phyloP scores from a whole-genome alignment of 30 jellyfish, hydroid and myxozoan species.

The Mastigias papua region DNA sequence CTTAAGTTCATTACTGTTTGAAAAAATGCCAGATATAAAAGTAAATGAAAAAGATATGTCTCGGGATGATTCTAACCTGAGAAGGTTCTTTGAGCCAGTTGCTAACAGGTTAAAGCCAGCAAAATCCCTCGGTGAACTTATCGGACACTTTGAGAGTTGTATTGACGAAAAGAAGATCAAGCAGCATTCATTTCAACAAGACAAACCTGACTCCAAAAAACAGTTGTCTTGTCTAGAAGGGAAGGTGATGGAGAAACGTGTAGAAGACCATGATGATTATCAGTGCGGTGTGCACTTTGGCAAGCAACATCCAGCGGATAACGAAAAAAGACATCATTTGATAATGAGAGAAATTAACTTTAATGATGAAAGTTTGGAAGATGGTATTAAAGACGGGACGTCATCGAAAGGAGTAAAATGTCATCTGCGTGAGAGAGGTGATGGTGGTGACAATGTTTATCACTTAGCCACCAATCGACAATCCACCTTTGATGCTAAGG shows the following conservation, averaged over 20 bases:
- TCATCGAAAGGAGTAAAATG: too few relatives aligned
- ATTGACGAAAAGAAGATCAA: background rate
- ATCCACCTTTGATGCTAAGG: background rate
- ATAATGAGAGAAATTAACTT: background rate
- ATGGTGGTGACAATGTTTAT: background rate
- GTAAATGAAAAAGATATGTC: background rate
- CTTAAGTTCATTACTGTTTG: background rate
- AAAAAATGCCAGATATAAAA: background rate
- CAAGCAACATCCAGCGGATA: background rate
- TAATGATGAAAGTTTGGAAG: background rate
- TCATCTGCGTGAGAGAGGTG: too few relatives aligned
- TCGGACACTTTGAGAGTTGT: constrained; percentile 13
- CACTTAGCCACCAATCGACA: background rate
- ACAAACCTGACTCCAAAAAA: background rate
- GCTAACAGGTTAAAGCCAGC: constrained; percentile 28
- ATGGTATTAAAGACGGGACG: background rate
- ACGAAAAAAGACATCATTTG: background rate
- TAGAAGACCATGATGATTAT: background rate
- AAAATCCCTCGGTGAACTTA: constrained; percentile 15
- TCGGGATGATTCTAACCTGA: background rate
- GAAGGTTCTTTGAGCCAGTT: background rate
- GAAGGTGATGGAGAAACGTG: background rate
- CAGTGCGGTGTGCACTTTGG: background rate
- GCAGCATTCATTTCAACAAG: background rate
- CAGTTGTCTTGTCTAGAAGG: background rate